Evolutionary conservation across 2,113 vertebrate species (phyloP).

Genomic region (Patagioenas fasciata): DNA sequence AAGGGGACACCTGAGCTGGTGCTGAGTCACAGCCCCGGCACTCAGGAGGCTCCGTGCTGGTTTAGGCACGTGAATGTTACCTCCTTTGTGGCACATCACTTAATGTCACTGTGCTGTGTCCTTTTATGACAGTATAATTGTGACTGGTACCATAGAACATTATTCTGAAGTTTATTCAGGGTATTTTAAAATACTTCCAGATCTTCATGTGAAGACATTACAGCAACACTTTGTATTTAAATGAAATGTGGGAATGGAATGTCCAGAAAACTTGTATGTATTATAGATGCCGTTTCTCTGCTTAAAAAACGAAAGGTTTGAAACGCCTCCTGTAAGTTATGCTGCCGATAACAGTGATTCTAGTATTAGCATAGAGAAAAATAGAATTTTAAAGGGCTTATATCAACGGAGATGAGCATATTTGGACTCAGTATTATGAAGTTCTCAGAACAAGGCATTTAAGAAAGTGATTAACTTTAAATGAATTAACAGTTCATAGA

Average conservation of each 20-base stretch:
- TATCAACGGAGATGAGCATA: background rate
- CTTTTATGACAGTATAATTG: background rate
- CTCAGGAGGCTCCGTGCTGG: fast-evolving
- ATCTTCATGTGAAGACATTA: background rate
- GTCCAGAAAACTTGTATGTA: background rate
- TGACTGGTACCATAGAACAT: background rate
- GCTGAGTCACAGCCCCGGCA: background rate
- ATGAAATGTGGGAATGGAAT: background rate
- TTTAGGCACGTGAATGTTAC: background rate
- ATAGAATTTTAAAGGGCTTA: background rate
- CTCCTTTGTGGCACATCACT: background rate
- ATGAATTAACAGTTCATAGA: background rate
- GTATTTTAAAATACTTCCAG: background rate
- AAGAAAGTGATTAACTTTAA: background rate
- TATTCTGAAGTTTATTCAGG: background rate
- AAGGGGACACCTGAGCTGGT: background rate
- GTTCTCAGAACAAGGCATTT: background rate
- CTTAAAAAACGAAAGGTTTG: background rate
- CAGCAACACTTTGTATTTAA: background rate
- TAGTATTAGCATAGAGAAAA: background rate
- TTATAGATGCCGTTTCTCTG: background rate
- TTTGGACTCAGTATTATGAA: background rate
- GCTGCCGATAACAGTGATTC: background rate
- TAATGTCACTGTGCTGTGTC: background rate
- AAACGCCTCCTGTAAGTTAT: background rate